phyloP scores from a whole-genome alignment of 2,113 vertebrate species.

The Odocoileus hemionus region DNA sequence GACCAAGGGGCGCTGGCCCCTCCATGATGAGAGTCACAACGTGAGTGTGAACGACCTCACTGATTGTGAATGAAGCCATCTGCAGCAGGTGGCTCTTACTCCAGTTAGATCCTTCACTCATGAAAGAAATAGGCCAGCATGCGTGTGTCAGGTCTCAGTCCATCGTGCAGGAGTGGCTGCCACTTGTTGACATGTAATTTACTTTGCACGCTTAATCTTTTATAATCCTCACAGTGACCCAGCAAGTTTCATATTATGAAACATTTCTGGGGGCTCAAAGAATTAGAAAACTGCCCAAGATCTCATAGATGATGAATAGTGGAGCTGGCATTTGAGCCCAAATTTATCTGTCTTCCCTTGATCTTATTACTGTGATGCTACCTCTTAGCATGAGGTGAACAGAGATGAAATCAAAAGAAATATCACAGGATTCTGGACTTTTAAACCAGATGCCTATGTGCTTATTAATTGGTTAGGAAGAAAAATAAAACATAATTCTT shows the following conservation, averaged over 20 bases:
- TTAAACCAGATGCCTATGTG: not conserved
- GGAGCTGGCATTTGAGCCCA: not conserved
- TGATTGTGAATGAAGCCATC: not conserved
- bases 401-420: not conserved
- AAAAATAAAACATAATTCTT: not conserved
- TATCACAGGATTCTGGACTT: not conserved
- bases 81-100: not conserved
- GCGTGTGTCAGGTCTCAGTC: not conserved
- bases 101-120: not conserved
- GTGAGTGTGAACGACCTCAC: not conserved
- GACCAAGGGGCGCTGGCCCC: not conserved
- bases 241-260: not conserved
- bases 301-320: not conserved
- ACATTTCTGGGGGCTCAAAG: slow-evolving; percentile 7
- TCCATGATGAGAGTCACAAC: not conserved
- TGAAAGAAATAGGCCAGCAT: not conserved
- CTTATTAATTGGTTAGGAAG: not conserved
- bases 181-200: not conserved
- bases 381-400: not conserved
- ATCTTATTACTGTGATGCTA: not conserved
- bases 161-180: not conserved
- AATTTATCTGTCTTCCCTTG: not conserved
- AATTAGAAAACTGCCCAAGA: not conserved
- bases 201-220: slow-evolving; percentile 26
- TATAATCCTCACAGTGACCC: slow-evolving; percentile 10